Conservation (phyloP, 2,888 invertebrate genomes). For the Colostygia pectinataria region DNA sequence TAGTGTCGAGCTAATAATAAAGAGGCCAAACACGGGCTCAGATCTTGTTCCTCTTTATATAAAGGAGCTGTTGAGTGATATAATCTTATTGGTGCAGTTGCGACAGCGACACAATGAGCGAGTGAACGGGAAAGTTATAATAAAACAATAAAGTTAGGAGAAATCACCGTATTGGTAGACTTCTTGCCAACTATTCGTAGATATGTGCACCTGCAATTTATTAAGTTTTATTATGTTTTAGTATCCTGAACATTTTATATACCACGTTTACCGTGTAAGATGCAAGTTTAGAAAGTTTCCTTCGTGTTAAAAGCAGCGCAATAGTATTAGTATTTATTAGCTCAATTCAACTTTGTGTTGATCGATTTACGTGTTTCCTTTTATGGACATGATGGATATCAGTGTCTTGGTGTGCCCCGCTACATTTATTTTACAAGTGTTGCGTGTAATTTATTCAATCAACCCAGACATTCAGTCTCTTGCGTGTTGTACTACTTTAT, state of each 20-base stretch:
- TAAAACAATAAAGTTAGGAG: too few species aligned
- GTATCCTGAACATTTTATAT: too few species aligned
- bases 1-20: constrained; percentile 55
- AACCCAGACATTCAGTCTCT: constrained; percentile 7
- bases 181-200: not conserved
- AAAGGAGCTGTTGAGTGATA: constrained; percentile 51
- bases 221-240: too few species aligned
- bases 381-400: constrained; percentile 10
- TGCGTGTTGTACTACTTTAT: not conserved
- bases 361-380: constrained; percentile 7
- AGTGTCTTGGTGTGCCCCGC: constrained; percentile 17
- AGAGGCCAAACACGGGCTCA: constrained; percentile 43
- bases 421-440: constrained; percentile 17
- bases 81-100: constrained; percentile 39
- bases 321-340: too few species aligned
- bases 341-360: not conserved
- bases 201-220: too few species aligned
- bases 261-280: too few species aligned
- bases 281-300: too few species aligned
- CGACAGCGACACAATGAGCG: constrained; percentile 3
- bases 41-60: constrained; percentile 39
- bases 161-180: too few species aligned
- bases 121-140: not conserved
- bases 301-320: too few species aligned
- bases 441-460: constrained; percentile 15